Evolutionary conservation across 2,113 vertebrate genomes (phyloP).

Genomic region (Esox niger): DNA sequence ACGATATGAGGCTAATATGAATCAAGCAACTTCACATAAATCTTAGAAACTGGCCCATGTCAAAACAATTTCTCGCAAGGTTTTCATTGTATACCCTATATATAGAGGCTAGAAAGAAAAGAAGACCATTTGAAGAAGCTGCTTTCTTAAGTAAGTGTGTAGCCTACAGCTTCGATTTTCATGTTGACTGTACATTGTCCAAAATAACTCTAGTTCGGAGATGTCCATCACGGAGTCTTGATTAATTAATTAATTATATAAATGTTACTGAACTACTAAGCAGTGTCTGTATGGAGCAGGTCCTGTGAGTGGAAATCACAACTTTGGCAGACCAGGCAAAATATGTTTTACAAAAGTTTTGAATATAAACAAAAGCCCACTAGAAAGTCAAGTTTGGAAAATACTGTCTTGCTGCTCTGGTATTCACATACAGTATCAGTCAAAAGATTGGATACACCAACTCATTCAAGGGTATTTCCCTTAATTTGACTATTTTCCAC

Average conservation of each 20-base stretch:
- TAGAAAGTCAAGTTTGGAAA: background rate
- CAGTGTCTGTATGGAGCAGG: background rate
- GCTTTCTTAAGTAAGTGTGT: background rate
- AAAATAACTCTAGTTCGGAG: background rate
- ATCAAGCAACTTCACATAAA: constrained; percentile 15
- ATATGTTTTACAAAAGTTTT: no score
- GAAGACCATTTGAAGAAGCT: background rate
- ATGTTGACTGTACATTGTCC: background rate
- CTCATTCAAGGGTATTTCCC: no score
- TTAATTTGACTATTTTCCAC: no score
- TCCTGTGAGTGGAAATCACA: background rate
- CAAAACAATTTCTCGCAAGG: constrained; percentile 1
- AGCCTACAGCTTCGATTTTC: background rate
- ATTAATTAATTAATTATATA: background rate
- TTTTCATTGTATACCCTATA: background rate
- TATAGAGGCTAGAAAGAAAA: background rate
- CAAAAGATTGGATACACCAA: no score
- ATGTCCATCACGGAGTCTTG: background rate
- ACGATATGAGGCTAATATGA: constrained; percentile 6
- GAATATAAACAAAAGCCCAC: background rate
- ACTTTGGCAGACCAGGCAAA: no score
- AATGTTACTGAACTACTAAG: no score
- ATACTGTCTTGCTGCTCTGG: background rate
- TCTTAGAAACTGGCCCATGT: background rate
- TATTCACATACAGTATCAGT: no score